phyloP scores from a whole-genome alignment of 1,140 invertebrate genomes.

The Macrobrachium rosenbergii region DNA sequence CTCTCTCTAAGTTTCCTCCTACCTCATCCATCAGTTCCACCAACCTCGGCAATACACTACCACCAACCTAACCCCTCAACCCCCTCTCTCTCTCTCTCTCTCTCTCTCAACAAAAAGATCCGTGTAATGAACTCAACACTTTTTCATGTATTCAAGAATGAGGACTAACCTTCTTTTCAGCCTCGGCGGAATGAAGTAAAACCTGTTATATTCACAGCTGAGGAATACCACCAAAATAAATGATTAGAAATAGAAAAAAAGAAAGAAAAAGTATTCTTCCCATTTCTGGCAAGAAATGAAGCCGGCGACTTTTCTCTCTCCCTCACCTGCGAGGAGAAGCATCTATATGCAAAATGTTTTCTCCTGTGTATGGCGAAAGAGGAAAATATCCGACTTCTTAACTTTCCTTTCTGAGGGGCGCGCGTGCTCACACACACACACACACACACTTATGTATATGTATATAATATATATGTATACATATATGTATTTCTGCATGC shows the following conservation, averaged over 20 bases:
- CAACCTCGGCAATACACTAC: background rate
- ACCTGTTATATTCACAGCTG: constrained; percentile 5
- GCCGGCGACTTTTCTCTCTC: too few relatives aligned
- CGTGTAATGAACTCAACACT: too few relatives aligned
- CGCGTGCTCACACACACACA: background rate
- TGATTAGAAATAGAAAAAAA: background rate
- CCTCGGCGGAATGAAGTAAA: too few relatives aligned
- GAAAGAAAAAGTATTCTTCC: background rate
- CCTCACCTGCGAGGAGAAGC: too few relatives aligned
- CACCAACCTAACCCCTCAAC: background rate
- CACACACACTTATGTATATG: too few relatives aligned
- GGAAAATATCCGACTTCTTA: too few relatives aligned
- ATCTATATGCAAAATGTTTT: too few relatives aligned
- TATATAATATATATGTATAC: background rate
- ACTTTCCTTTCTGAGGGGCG: too few relatives aligned
- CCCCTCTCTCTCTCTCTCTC: background rate
- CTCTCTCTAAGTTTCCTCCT: background rate
- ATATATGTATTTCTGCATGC: background rate
- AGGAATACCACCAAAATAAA: too few relatives aligned
- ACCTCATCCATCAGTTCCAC: background rate
- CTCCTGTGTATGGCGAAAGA: too few relatives aligned
- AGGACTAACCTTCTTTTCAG: too few relatives aligned
- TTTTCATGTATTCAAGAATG: too few relatives aligned
- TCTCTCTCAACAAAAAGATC: background rate
- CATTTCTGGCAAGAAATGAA: background rate